Evolutionary conservation across 1,140 invertebrate species (phyloP).

Genomic region (Anagrus nilaparvatae): DNA sequence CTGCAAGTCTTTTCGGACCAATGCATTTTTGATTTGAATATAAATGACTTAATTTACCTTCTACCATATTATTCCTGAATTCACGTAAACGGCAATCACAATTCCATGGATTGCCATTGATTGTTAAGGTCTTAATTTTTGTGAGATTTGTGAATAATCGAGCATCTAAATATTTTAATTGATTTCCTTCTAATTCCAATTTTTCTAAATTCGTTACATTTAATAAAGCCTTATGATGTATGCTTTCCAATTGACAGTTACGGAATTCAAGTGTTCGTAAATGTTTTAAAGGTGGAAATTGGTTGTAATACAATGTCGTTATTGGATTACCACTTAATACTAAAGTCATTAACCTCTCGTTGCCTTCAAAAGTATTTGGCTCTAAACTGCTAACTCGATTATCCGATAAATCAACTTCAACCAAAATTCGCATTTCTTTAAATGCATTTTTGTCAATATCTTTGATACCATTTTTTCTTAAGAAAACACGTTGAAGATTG

Average conservation of each 20-base stretch:
- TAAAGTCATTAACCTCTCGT: conserved; percentile 58
- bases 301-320: conserved; percentile 47
- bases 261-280: conserved; percentile 64
- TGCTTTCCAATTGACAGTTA: conserved; percentile 59
- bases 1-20: conserved; percentile 47
- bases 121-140: conserved; percentile 62
- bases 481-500: conserved; percentile 73
- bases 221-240: too few relatives aligned
- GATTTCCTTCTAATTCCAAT: too few relatives aligned
- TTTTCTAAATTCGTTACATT: too few relatives aligned
- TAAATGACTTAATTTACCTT: conserved; percentile 46
- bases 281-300: conserved; percentile 63
- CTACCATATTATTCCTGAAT: conserved; percentile 70
- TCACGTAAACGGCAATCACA: conserved; percentile 77
- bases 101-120: conserved; percentile 81
- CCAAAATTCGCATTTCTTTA: conserved; percentile 71
- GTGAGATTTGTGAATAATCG: conserved; percentile 54
- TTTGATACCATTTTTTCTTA: conserved; percentile 61
- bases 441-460: conserved; percentile 74
- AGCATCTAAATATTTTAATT: conserved; percentile 53
- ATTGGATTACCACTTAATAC: conserved; percentile 63
- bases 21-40: conserved; percentile 55
- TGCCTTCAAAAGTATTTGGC: conserved; percentile 63
- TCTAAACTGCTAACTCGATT: conserved; percentile 59
- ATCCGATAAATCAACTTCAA: conserved; percentile 74